Percentiles rank a stretch among this genome's conserved stretches.
These are phyloP conservation scores for Scopus umbretta DNA, from an alignment of 2,113 vertebrate species.

Conservation along the genomic window DNA sequence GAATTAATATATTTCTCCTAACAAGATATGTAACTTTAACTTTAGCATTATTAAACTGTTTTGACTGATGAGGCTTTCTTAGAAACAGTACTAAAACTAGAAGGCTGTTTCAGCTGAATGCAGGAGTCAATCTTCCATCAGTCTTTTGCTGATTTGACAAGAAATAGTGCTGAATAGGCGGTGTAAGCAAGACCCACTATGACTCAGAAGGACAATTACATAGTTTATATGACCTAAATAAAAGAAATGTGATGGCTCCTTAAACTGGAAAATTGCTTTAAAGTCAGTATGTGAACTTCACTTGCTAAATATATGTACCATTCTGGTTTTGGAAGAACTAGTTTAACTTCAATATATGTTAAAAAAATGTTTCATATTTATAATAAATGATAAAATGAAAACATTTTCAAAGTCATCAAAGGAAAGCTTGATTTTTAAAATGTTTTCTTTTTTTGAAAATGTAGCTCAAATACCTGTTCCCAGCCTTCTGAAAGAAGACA, in stretches of 20 bases:
- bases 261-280: slow-evolving; percentile 9
- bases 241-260: background rate
- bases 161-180: background rate
- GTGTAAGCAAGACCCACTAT: background rate
- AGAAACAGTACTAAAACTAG: background rate
- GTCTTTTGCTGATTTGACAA: background rate
- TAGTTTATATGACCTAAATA: background rate
- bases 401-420: background rate
- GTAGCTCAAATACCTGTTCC: background rate
- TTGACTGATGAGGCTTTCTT: background rate
- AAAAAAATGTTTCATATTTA: background rate
- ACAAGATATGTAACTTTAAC: background rate
- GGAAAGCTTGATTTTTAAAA: background rate
- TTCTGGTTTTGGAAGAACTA: background rate
- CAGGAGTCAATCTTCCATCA: background rate
- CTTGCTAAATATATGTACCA: background rate
- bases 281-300: background rate
- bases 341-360: background rate
- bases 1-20: background rate
- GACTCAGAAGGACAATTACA: background rate
- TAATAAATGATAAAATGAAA: background rate
- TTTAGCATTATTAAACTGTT: background rate
- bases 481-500: background rate
- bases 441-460: background rate
- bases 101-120: background rate